A percentile compares a stretch with the other conserved stretches of the same genome.
phyloP scores from a whole-genome alignment of 2,113 vertebrate species.

The Cynoglossus semilaevis region DNA sequence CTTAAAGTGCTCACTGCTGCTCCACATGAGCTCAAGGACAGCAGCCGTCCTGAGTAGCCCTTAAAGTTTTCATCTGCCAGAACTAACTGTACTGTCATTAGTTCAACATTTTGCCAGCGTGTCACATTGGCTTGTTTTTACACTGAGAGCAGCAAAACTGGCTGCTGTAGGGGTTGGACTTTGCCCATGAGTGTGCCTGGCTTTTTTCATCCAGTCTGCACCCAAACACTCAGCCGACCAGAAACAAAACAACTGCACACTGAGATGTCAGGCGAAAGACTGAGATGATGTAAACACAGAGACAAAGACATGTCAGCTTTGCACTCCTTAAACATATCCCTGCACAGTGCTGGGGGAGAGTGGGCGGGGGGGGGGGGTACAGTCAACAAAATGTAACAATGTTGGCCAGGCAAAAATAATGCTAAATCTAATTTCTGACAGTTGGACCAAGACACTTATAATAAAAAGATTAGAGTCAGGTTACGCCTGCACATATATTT shows the following conservation, averaged over 20 bases:
- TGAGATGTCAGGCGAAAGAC: constrained; percentile 38
- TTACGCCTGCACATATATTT: no score
- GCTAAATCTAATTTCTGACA: no score
- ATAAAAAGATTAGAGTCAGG: no score
- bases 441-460: no score
- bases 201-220: constrained; percentile 64
- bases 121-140: constrained; percentile 26
- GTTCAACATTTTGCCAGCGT: constrained; percentile 4
- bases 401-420: no score
- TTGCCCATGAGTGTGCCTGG: constrained; percentile 48
- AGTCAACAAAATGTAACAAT: no score
- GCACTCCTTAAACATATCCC: constrained; percentile 22
- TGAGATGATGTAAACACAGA: constrained; percentile 60
- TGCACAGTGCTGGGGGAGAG: no score
- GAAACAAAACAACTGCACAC: constrained; percentile 48
- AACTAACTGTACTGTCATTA: constrained; percentile 22
- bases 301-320: constrained; percentile 51
- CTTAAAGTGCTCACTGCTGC: constrained; percentile 5
- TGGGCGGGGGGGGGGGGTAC: no score
- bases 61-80: not conserved
- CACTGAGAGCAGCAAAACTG: constrained; percentile 15
- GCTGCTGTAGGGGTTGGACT: constrained; percentile 34
- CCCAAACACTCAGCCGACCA: constrained; percentile 45
- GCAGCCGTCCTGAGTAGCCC: constrained; percentile 1
- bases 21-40: constrained; percentile 14